Conservation (phyloP, 2,113 vertebrate species). For the Amazona guildingii region DNA sequence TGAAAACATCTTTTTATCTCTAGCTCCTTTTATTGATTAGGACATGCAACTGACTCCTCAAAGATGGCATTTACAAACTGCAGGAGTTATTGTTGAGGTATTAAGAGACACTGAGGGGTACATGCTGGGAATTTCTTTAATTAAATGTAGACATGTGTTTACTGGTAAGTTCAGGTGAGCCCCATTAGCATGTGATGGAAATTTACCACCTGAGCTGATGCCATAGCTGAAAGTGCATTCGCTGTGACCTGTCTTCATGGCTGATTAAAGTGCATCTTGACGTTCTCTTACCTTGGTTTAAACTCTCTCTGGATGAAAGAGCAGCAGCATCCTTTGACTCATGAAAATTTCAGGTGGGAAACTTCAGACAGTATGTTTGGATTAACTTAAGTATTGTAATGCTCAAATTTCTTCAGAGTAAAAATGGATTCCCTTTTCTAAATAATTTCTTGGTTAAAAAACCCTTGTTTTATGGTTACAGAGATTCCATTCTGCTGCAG, state of each 20-base stretch:
- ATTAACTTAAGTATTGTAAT: not conserved
- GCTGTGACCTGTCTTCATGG: rapidly evolving
- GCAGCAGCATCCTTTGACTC: not conserved
- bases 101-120: not conserved
- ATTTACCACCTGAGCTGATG: not conserved
- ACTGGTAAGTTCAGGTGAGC: not conserved
- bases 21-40: not conserved
- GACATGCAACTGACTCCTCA: not conserved
- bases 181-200: not conserved
- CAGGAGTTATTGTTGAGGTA: not conserved
- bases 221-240: not conserved
- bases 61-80: not conserved
- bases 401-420: not conserved
- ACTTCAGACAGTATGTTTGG: not conserved
- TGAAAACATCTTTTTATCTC: not conserved
- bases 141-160: not conserved
- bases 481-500: not conserved
- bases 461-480: not conserved
- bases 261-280: not conserved
- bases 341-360: not conserved
- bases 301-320: not conserved
- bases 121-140: not conserved
- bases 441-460: not conserved
- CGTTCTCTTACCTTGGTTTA: not conserved
- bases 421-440: not conserved